These are phyloP conservation scores for Lepidochitona cinerea DNA, from an alignment of 2,888 invertebrate species.

Conservation along the genomic window DNA sequence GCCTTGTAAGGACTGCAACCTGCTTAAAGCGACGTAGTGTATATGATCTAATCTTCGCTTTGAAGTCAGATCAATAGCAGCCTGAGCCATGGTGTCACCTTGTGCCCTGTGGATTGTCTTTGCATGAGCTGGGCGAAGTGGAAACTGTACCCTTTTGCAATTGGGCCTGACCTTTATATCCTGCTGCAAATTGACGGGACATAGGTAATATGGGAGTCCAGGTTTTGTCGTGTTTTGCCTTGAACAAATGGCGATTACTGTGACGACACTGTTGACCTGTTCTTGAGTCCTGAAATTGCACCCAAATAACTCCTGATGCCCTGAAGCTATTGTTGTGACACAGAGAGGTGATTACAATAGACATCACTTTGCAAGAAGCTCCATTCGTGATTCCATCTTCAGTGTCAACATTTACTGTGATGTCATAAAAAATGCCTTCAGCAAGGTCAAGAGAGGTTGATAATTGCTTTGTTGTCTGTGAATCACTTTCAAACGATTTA, in stretches of 20 bases:
- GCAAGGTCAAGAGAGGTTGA: slow-evolving; percentile 13
- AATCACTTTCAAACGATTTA: slow-evolving; percentile 3
- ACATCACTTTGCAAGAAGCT: slow-evolving; percentile 14
- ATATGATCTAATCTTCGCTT: slow-evolving; percentile 18
- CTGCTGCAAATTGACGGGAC: slow-evolving; percentile 20
- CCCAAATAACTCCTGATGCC: slow-evolving; percentile 10
- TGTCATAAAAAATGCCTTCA: slow-evolving; percentile 24
- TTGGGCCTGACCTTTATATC: slow-evolving; percentile 17
- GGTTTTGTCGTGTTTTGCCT: neutral
- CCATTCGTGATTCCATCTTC: slow-evolving; percentile 40
- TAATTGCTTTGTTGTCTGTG: slow-evolving; percentile 19
- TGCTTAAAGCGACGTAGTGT: slow-evolving; percentile 24
- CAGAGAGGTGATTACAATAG: neutral
- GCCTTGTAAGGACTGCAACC: slow-evolving; percentile 5
- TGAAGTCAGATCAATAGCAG: slow-evolving; percentile 16
- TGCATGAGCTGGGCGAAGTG: slow-evolving; percentile 19
- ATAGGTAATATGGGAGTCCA: slow-evolving; percentile 23
- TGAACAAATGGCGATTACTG: slow-evolving; percentile 12
- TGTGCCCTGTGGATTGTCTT: slow-evolving; percentile 29
- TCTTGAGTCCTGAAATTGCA: slow-evolving; percentile 15
- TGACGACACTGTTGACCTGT: slow-evolving; percentile 16
- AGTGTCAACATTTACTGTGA: slow-evolving; percentile 29
- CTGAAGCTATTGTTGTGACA: neutral
- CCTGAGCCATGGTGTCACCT: slow-evolving; percentile 18
- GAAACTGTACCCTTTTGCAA: slow-evolving; percentile 24